Evolutionary conservation across 2,888 invertebrate species (phyloP).

Genomic region (Malthinus seriepunctatus): DNA sequence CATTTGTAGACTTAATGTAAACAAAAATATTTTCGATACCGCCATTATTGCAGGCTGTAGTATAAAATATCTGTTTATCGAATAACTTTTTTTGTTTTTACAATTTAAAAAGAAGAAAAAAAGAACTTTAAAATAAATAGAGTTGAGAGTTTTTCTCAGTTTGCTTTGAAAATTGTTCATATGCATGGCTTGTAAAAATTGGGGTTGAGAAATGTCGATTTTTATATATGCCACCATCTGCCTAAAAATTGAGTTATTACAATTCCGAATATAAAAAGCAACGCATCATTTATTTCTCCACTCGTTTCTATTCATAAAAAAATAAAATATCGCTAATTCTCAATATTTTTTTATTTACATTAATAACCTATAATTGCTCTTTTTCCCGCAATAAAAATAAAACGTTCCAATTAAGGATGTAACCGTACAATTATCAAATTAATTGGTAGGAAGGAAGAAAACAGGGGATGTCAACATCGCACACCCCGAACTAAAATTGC

Average conservation of each 20-base stretch:
- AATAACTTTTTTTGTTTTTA: no score
- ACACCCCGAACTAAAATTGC: conserved; percentile 5
- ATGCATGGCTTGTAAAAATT: background rate
- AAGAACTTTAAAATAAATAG: background rate
- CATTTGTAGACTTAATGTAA: no score
- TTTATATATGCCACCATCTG: conserved; percentile 3
- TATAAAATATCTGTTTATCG: no score
- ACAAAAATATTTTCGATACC: no score
- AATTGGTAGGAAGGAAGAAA: conserved; percentile 18
- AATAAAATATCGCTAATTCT: no score
- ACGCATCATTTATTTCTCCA: no score
- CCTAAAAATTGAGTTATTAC: conserved; percentile 1
- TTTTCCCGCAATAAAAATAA: conserved; percentile 3
- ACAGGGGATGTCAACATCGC: conserved; percentile 8
- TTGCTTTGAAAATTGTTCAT: conserved; percentile 2
- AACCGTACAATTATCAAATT: conserved; percentile 6
- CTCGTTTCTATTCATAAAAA: no score
- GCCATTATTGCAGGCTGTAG: no score
- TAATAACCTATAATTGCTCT: no score
- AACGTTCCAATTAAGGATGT: conserved; percentile 16
- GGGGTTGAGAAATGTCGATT: conserved; percentile 3
- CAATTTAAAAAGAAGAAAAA: no score
- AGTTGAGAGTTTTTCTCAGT: background rate
- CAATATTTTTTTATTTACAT: no score
- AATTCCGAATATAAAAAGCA: no score